A percentile compares a stretch with the other conserved stretches of the same genome.
phyloP scores from a whole-genome alignment of 2,113 vertebrate genomes.

The Cathartes aura region DNA sequence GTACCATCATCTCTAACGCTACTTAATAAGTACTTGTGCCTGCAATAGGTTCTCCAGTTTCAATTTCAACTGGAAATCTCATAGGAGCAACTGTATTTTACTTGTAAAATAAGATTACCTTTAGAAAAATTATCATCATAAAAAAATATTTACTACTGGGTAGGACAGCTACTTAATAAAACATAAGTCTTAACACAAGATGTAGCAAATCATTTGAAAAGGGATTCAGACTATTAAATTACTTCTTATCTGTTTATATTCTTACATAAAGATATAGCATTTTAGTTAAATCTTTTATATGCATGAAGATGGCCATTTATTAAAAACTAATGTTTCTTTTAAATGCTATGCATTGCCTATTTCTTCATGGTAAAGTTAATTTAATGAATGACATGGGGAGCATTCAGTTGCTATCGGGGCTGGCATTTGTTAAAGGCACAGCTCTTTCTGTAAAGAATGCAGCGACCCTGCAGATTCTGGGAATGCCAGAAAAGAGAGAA shows the following conservation, averaged over 20 bases:
- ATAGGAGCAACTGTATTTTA: background rate
- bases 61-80: background rate
- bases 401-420: background rate
- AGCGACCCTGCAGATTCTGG: background rate
- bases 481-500: background rate
- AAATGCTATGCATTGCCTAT: background rate
- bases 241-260: background rate
- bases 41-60: background rate
- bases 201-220: background rate
- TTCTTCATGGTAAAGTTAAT: background rate
- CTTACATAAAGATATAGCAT: background rate
- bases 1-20: background rate
- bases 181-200: background rate
- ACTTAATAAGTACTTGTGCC: background rate
- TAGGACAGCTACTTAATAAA: background rate
- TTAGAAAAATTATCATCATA: background rate
- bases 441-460: background rate
- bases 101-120: background rate
- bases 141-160: background rate
- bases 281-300: background rate
- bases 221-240: background rate
- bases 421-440: background rate
- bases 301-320: background rate
- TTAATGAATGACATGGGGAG: background rate
- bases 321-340: background rate